These are phyloP conservation scores for Pungitius pungitius DNA, from an alignment of 2,113 vertebrate species.

Conservation along the genomic window DNA sequence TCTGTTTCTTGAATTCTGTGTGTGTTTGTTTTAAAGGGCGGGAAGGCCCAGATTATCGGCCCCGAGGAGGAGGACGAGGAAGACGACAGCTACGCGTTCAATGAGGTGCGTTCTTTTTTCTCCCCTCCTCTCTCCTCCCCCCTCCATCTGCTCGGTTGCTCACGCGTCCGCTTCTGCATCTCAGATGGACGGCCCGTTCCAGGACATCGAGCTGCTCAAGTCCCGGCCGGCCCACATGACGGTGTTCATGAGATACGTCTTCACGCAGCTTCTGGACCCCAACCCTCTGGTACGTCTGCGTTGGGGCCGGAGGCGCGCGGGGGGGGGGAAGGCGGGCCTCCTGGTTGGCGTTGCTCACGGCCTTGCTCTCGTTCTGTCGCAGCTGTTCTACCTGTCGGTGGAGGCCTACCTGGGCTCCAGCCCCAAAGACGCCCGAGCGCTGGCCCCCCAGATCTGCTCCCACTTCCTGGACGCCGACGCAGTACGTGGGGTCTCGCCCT, in stretches of 20 bases:
- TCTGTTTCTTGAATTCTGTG: neutral
- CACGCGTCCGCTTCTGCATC: neutral
- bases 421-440: slow-evolving; percentile 84
- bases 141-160: fast-evolving
- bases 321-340: no score
- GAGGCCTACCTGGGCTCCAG: slow-evolving; percentile 88
- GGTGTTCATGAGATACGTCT: slow-evolving; percentile 92
- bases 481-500: slow-evolving; percentile 73
- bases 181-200: slow-evolving; percentile 89
- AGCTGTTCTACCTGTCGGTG: slow-evolving; percentile 92
- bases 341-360: no score
- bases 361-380: slow-evolving; percentile 14
- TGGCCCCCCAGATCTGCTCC: slow-evolving; percentile 89
- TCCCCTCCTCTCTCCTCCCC: neutral
- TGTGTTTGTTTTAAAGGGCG: slow-evolving; percentile 55
- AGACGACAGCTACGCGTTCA: slow-evolving; percentile 72
- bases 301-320: no score
- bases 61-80: slow-evolving; percentile 93
- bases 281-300: slow-evolving; percentile 85
- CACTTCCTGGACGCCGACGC: slow-evolving; percentile 90
- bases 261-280: slow-evolving; percentile 91
- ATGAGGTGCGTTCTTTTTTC: slow-evolving; percentile 69
- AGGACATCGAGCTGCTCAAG: slow-evolving; percentile 89
- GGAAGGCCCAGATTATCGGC: slow-evolving; percentile 86
- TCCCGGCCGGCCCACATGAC: slow-evolving; percentile 88